Evolutionary conservation across 64 coral and sea anemone genomes (phyloP).

Genomic region (Porites lutea): DNA sequence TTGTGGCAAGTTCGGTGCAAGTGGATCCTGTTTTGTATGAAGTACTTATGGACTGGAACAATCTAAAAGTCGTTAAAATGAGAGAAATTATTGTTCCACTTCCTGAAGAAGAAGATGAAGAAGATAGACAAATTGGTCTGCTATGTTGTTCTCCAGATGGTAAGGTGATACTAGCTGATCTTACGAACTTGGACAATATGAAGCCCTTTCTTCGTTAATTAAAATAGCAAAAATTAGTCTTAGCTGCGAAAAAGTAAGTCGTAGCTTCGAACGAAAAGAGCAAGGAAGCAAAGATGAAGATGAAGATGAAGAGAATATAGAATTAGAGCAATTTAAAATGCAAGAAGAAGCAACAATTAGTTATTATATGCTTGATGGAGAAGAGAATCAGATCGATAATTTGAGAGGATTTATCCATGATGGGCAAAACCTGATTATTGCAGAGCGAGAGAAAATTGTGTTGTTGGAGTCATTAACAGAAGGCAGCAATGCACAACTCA

Average conservation of each 20-base stretch:
- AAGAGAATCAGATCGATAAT: slow-evolving; percentile 37
- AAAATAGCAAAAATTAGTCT: slow-evolving; percentile 28
- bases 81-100: slow-evolving; percentile 17
- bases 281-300: slow-evolving; percentile 15
- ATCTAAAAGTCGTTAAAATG: slow-evolving; percentile 54
- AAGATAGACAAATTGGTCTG: neutral
- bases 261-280: no score
- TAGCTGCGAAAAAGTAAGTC: no score
- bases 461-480: slow-evolving; percentile 67
- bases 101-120: neutral
- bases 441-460: slow-evolving; percentile 41
- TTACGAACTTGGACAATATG: neutral
- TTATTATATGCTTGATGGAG: slow-evolving; percentile 64
- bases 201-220: neutral
- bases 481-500: slow-evolving; percentile 58
- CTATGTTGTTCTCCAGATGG: slow-evolving; percentile 63
- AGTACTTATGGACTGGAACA: slow-evolving; percentile 63
- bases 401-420: slow-evolving; percentile 56
- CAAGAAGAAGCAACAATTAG: slow-evolving; percentile 56
- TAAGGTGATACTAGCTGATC: neutral
- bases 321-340: neutral
- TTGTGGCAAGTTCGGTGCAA: neutral
- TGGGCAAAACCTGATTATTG: slow-evolving; percentile 79
- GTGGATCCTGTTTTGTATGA: slow-evolving; percentile 21
- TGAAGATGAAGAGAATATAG: neutral